Percentiles rank a stretch among this genome's conserved stretches.
These are phyloP conservation scores for Jacana jacana DNA, from an alignment of 2,113 vertebrate species.

Conservation along the genomic window DNA sequence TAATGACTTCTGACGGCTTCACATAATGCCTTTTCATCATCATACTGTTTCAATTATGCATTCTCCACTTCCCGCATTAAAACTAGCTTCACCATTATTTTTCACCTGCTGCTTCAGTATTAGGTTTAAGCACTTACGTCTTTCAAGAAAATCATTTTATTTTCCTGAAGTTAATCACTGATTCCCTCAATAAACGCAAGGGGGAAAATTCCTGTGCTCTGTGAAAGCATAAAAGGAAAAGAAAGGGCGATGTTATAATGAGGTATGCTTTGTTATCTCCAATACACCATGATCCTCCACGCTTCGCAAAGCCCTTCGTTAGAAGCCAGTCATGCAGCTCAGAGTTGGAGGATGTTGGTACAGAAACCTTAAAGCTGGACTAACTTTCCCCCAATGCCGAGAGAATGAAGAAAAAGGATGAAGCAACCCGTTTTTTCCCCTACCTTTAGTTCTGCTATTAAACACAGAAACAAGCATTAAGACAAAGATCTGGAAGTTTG, in stretches of 20 bases:
- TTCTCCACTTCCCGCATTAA: conserved; percentile 62
- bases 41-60: conserved; percentile 69
- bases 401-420: conserved; percentile 47
- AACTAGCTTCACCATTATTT: conserved; percentile 52
- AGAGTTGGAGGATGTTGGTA: conserved; percentile 18
- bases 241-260: neutral
- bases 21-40: conserved; percentile 68
- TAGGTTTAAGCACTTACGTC: conserved; percentile 39
- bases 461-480: conserved; percentile 2
- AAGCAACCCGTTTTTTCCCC: neutral
- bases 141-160: conserved; percentile 43
- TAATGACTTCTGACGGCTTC: conserved; percentile 68
- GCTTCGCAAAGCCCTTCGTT: conserved; percentile 35
- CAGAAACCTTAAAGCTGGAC: conserved; percentile 20
- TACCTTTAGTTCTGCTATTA: neutral
- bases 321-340: conserved; percentile 27
- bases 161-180: conserved; percentile 44
- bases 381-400: neutral
- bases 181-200: conserved; percentile 18
- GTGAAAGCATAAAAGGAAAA: neutral
- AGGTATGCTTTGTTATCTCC: neutral
- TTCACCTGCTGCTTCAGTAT: conserved; percentile 63
- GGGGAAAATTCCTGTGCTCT: conserved; percentile 14
- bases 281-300: neutral
- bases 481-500: conserved; percentile 3